A percentile compares a stretch with the other conserved stretches of the same genome.
phyloP scores from a whole-genome alignment of 2,797 vertebrate species.

The Phalanger gymnotis region DNA sequence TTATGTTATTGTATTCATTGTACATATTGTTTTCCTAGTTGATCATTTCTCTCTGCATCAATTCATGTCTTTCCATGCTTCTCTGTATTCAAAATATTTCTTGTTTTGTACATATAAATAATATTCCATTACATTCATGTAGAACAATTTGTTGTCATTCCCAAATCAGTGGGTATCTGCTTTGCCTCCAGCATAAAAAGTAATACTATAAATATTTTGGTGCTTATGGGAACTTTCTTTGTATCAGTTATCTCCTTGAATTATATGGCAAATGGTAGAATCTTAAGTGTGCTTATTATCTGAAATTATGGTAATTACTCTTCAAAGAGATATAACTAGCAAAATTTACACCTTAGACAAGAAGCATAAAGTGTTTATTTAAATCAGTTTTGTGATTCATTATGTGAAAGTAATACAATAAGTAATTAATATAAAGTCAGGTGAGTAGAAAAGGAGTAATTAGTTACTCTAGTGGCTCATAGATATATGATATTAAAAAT shows the following conservation, averaged over 20 bases:
- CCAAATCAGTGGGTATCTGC: neutral
- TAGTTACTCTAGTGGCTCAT: neutral
- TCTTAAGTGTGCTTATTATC: neutral
- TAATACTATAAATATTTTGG: neutral
- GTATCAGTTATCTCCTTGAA: neutral
- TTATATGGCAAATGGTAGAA: neutral
- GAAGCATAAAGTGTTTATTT: neutral
- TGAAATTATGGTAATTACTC: neutral
- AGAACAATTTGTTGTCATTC: neutral
- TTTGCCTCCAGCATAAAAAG: neutral
- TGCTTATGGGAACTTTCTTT: neutral
- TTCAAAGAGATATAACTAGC: neutral
- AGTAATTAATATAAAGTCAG: neutral
- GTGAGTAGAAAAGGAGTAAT: neutral
- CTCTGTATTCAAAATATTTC: too few relatives aligned
- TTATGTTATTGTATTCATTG: too few relatives aligned
- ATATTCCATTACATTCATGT: neutral
- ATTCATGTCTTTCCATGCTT: too few relatives aligned
- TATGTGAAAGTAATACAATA: neutral
- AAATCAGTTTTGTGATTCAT: neutral
- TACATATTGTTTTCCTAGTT: too few relatives aligned
- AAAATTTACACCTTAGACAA: neutral
- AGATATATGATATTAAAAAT: neutral
- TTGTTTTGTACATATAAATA: too few relatives aligned
- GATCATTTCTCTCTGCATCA: too few relatives aligned